phyloP scores from a whole-genome alignment of 2,797 vertebrate genomes.

The Capromys pilorides region DNA sequence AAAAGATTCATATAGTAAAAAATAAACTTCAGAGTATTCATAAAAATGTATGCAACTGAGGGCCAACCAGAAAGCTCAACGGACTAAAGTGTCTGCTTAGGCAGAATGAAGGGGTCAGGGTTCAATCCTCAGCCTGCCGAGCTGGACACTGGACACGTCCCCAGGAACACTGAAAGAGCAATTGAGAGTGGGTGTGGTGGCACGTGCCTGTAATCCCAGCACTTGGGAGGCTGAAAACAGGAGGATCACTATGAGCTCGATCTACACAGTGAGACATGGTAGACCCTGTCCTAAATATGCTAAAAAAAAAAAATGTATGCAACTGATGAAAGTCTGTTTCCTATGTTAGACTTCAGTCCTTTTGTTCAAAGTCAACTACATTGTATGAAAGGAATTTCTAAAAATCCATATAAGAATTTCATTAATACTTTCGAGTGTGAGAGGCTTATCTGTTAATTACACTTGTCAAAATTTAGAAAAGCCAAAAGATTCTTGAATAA shows the following conservation, averaged over 20 bases:
- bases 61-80: no score
- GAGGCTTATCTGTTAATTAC: background rate
- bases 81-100: no score
- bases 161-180: no score
- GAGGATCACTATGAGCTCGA: no score
- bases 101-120: no score
- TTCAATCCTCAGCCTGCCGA: no score
- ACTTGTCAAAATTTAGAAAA: slow-evolving; percentile 38
- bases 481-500: slow-evolving; percentile 15
- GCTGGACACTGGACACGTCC: no score
- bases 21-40: slow-evolving; percentile 4
- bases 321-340: slow-evolving; percentile 45
- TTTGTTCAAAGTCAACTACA: background rate
- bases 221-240: no score
- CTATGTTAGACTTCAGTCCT: background rate
- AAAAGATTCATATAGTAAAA: slow-evolving; percentile 15
- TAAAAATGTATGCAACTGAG: slow-evolving; percentile 13
- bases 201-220: no score
- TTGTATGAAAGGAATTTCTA: background rate
- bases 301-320: background rate
- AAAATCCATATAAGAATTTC: slow-evolving; percentile 21
- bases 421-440: slow-evolving; percentile 22
- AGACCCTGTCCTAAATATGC: no score
- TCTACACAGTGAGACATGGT: no score
- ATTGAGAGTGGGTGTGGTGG: no score